phyloP scores from a whole-genome alignment of 2,888 invertebrate genomes.

The Ophion ellenae region DNA sequence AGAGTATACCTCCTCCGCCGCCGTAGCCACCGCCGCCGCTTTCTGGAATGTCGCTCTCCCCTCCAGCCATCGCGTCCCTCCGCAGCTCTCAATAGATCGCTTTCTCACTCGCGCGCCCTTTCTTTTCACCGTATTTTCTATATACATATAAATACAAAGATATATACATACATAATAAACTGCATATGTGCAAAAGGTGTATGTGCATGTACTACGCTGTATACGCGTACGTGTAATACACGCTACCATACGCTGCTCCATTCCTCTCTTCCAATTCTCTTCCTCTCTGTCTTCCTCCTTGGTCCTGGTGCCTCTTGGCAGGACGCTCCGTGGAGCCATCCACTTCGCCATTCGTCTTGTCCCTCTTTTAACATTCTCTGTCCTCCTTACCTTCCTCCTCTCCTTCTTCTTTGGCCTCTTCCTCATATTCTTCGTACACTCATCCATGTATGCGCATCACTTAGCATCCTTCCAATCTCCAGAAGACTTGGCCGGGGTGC shows the following conservation, averaged over 20 bases:
- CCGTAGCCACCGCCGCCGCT: slow-evolving; percentile 77
- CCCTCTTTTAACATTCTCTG: slow-evolving; percentile 60
- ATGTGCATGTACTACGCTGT: neutral
- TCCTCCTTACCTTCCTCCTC: slow-evolving; percentile 56
- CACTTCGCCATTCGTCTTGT: slow-evolving; percentile 67
- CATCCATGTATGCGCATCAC: slow-evolving; percentile 44
- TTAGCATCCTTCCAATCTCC: slow-evolving; percentile 63
- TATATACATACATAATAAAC: slow-evolving; percentile 13
- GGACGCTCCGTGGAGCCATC: slow-evolving; percentile 57
- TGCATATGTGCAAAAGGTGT: slow-evolving; percentile 3
- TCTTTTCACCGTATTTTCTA: slow-evolving; percentile 41
- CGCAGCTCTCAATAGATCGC: slow-evolving; percentile 65
- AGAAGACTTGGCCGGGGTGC: slow-evolving; percentile 65
- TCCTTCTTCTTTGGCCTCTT: slow-evolving; percentile 29
- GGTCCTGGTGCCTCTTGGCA: slow-evolving; percentile 60
- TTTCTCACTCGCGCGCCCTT: slow-evolving; percentile 64
- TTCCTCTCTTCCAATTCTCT: slow-evolving; percentile 65
- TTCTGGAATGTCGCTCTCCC: slow-evolving; percentile 84
- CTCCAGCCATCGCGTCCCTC: slow-evolving; percentile 69
- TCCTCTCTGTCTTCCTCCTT: slow-evolving; percentile 68
- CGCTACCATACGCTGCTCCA: slow-evolving; percentile 61
- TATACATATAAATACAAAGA: neutral
- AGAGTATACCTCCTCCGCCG: slow-evolving; percentile 78
- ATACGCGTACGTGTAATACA: slow-evolving; percentile 15
- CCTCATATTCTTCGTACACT: slow-evolving; percentile 50